Conservation (phyloP, 2,113 vertebrate genomes). For the Himantopus leucocephalus region DNA sequence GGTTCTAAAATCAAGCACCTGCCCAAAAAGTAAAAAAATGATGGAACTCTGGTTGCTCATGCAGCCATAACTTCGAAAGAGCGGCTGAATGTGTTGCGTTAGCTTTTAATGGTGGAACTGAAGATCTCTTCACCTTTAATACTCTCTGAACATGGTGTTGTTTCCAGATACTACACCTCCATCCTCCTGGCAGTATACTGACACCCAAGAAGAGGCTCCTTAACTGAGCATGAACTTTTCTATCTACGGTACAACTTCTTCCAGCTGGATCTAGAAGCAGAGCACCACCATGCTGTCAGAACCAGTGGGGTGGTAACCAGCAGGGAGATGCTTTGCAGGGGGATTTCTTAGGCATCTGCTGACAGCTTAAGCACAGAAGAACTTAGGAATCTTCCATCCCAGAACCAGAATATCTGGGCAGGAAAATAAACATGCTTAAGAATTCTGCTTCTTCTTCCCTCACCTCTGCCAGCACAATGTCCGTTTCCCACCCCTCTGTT, state of each 20-base stretch:
- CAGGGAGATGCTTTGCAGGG: not conserved
- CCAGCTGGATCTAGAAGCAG: not conserved
- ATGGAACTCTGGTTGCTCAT: not conserved
- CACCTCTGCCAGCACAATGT: not conserved
- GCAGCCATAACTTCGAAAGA: fast-evolving
- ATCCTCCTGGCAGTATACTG: not conserved
- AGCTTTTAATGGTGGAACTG: not conserved
- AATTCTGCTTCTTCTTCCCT: not conserved
- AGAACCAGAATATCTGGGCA: not conserved
- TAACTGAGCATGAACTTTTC: not conserved
- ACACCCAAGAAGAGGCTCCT: not conserved
- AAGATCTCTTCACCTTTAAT: too few species aligned
- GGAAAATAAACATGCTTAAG: not conserved
- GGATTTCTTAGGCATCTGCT: not conserved
- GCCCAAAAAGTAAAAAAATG: not conserved
- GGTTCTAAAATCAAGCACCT: not conserved
- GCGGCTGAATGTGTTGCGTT: fast-evolving
- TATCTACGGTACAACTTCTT: not conserved
- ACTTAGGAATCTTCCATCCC: not conserved
- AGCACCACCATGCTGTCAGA: not conserved
- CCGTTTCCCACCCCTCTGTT: not conserved
- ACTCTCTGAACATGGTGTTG: not conserved
- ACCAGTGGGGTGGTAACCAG: not conserved
- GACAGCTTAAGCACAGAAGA: not conserved
- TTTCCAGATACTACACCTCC: not conserved